Conservation (phyloP, 2,888 invertebrate species). For the Drosophila conformis region DNA sequence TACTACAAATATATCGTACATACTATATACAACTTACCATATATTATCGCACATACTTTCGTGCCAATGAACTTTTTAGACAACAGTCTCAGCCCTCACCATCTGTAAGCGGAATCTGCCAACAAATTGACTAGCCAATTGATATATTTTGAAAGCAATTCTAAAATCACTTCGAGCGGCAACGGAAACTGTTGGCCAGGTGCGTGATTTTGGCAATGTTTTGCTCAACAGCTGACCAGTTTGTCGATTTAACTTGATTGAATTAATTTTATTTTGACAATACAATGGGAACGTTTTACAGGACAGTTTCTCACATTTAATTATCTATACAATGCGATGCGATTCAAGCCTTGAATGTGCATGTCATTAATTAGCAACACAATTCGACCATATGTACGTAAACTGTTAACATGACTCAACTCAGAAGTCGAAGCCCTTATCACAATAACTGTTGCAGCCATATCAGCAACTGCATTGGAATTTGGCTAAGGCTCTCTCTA, state of each 20-base stretch:
- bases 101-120: slow-evolving; percentile 13
- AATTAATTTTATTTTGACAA: slow-evolving; percentile 33
- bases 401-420: background rate
- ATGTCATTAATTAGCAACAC: slow-evolving; percentile 13
- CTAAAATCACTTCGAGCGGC: slow-evolving; percentile 11
- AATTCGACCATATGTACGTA: background rate
- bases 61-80: slow-evolving; percentile 45
- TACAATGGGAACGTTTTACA: slow-evolving; percentile 23
- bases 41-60: background rate
- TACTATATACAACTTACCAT: background rate
- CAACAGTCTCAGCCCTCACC: background rate
- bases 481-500: no score
- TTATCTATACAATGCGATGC: slow-evolving; percentile 9
- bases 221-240: slow-evolving; percentile 16
- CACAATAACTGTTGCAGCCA: background rate
- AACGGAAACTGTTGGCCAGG: slow-evolving; percentile 26
- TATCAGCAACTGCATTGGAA: background rate
- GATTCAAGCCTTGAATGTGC: slow-evolving; percentile 1
- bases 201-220: slow-evolving; percentile 22
- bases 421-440: background rate
- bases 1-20: background rate
- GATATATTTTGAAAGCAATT: slow-evolving; percentile 18
- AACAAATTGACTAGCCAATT: slow-evolving; percentile 21
- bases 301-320: slow-evolving; percentile 39
- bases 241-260: slow-evolving; percentile 27